Percentiles rank a stretch among this genome's conserved stretches.
phyloP scores from a whole-genome alignment of 2,797 vertebrate genomes.

The Tokudaia muenninki region DNA sequence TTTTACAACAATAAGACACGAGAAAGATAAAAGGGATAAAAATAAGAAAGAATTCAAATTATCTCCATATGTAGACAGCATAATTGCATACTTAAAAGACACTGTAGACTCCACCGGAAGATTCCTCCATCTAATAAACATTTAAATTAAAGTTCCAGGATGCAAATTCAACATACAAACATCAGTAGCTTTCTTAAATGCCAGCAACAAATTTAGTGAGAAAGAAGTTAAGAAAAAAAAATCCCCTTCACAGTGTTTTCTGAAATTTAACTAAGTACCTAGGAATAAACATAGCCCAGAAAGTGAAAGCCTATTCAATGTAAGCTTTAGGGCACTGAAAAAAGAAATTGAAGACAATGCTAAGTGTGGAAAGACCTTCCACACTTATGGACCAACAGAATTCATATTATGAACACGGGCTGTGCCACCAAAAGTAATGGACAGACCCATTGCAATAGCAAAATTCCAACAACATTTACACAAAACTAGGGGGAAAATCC shows the following conservation, averaged over 20 bases:
- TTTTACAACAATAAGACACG: neutral
- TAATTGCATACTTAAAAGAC: neutral
- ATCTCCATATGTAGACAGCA: neutral
- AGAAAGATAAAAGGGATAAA: neutral
- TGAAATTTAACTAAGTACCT: neutral
- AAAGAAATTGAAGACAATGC: neutral
- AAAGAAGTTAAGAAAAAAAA: neutral
- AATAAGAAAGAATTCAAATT: neutral
- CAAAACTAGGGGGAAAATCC: neutral
- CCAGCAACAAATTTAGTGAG: neutral
- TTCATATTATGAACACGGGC: neutral
- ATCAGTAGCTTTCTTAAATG: neutral
- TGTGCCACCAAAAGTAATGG: neutral
- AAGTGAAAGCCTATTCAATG: neutral
- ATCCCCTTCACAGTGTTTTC: neutral
- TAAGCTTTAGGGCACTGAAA: neutral
- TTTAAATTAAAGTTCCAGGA: neutral
- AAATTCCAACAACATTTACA: neutral
- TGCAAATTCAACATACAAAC: neutral
- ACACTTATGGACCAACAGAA: neutral
- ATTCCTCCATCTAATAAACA: neutral
- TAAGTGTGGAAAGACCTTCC: neutral
- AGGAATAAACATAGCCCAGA: neutral
- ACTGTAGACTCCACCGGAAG: neutral
- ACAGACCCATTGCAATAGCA: neutral